Conservation (phyloP, 2,888 invertebrate species). For the Mesorhabditis sp. region DNA sequence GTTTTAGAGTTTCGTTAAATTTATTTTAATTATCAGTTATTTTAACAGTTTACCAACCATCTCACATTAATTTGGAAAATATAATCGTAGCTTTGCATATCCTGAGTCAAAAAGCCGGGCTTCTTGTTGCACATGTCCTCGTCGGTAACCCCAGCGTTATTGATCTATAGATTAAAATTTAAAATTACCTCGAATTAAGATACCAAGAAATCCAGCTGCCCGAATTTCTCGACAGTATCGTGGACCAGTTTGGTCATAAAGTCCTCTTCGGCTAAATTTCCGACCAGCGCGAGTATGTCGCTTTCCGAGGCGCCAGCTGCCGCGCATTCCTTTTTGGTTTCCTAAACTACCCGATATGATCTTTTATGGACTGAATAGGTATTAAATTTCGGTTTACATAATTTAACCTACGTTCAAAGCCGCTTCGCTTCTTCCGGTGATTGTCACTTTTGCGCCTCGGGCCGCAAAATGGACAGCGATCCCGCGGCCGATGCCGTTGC, state of each 20-base stretch:
- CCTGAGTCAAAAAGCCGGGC: background rate
- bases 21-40: background rate
- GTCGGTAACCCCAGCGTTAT: background rate
- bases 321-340: background rate
- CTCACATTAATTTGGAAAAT: background rate
- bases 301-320: background rate
- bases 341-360: background rate
- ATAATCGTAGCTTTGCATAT: background rate
- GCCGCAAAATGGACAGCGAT: background rate
- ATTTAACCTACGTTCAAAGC: background rate
- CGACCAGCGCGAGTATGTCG: background rate
- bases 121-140: background rate
- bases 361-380: background rate
- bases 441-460: background rate
- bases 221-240: slow-evolving; percentile 5
- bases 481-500: slow-evolving; percentile 5
- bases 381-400: background rate
- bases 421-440: background rate
- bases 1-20: too few relatives aligned
- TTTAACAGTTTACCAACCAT: background rate
- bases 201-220: background rate
- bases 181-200: background rate
- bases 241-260: background rate
- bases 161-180: background rate
- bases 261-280: background rate